Percentiles rank a stretch among this genome's conserved stretches.
These are phyloP conservation scores for Kuschelorhynchus macadamiae DNA, from an alignment of 2,888 invertebrate genomes.

Conservation along the genomic window DNA sequence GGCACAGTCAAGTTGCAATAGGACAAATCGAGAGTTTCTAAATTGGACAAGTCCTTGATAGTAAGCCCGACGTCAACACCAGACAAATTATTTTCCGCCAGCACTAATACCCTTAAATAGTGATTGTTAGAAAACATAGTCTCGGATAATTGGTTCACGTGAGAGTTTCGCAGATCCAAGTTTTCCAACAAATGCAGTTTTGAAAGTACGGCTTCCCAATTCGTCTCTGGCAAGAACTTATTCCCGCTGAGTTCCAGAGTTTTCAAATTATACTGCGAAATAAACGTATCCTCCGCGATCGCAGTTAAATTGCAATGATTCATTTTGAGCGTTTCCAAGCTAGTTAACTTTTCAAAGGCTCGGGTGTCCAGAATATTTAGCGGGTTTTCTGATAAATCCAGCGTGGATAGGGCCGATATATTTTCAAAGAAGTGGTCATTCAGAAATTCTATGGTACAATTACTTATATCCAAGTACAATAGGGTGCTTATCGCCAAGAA, in stretches of 20 bases:
- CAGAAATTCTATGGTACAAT: slow-evolving; percentile 74
- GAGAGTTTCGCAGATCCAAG: slow-evolving; percentile 75
- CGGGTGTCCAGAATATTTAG: slow-evolving; percentile 72
- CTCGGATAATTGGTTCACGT: slow-evolving; percentile 74
- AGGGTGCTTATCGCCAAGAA: slow-evolving; percentile 78
- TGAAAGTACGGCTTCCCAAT: slow-evolving; percentile 76
- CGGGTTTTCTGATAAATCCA: slow-evolving; percentile 81
- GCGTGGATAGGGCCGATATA: slow-evolving; percentile 76
- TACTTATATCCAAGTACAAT: slow-evolving; percentile 78
- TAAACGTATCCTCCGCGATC: slow-evolving; percentile 73
- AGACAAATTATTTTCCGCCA: slow-evolving; percentile 77
- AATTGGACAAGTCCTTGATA: slow-evolving; percentile 76
- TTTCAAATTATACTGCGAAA: slow-evolving; percentile 74
- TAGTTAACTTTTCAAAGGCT: slow-evolving; percentile 76
- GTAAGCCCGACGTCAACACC: slow-evolving; percentile 77
- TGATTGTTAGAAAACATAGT: slow-evolving; percentile 77
- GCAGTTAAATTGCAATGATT: slow-evolving; percentile 76
- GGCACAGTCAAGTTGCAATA: slow-evolving; percentile 78
- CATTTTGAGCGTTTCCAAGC: slow-evolving; percentile 76
- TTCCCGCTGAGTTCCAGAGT: slow-evolving; percentile 77
- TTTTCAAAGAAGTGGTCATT: slow-evolving; percentile 78
- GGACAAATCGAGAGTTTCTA: slow-evolving; percentile 78
- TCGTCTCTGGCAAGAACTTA: slow-evolving; percentile 72
- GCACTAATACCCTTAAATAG: slow-evolving; percentile 75
- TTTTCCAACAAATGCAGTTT: slow-evolving; percentile 75